Conservation (phyloP, 2,888 invertebrate species). For the Leptogaster cylindrica region DNA sequence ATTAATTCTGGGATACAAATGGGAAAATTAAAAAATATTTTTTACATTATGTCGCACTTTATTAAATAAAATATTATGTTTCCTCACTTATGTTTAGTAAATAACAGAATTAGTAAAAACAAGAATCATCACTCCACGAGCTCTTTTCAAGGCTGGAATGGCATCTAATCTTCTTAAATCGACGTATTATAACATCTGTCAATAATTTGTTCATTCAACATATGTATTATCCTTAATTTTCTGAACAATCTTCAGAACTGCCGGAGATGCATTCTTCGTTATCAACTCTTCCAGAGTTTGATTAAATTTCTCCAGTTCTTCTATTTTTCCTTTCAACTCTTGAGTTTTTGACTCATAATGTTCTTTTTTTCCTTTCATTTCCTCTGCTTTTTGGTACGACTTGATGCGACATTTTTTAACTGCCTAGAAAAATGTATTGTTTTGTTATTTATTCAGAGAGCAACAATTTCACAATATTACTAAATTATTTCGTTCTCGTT, state of each 20-base stretch:
- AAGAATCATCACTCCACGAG: no score
- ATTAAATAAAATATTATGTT: no score
- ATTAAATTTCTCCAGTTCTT: constrained; percentile 24
- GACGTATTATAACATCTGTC: not conserved
- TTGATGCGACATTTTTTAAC: constrained; percentile 44
- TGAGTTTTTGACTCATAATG: constrained; percentile 35
- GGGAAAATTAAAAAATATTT: no score
- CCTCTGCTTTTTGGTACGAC: constrained; percentile 41
- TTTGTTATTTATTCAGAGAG: no score
- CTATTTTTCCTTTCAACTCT: constrained; percentile 35
- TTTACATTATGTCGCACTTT: no score
- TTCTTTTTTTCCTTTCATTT: constrained; percentile 34
- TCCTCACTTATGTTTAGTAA: no score
- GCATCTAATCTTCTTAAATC: not conserved
- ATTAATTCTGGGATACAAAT: no score
- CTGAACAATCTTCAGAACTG: constrained; percentile 52
- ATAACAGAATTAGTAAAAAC: no score
- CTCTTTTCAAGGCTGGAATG: not conserved
- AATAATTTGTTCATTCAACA: no score
- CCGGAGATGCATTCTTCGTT: no score
- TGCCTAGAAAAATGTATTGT: constrained; percentile 27
- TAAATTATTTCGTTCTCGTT: no score
- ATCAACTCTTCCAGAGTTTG: constrained; percentile 30
- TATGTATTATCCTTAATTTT: not conserved
- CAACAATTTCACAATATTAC: not conserved